These are phyloP conservation scores for Eustalomyia histrio DNA, from an alignment of 2,888 invertebrate species.

Conservation along the genomic window DNA sequence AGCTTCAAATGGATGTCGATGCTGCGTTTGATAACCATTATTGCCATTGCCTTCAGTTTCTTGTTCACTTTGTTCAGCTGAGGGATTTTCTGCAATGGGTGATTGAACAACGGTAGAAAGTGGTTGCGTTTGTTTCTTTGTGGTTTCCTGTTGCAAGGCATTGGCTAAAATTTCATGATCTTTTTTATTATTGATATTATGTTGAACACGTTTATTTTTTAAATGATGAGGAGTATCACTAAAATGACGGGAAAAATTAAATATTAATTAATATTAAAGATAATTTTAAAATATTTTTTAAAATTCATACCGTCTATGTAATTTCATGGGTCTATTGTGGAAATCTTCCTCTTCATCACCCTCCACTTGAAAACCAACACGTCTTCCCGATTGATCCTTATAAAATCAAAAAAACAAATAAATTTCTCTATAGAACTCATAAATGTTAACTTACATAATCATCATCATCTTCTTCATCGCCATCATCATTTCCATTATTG, in stretches of 20 bases:
- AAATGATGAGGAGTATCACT: conserved; percentile 99
- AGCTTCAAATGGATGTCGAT: conserved; percentile 73
- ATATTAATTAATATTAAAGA: conserved; percentile 78
- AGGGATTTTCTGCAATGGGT: conserved; percentile 76
- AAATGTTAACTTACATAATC: conserved; percentile 82
- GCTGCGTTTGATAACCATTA: conserved; percentile 50
- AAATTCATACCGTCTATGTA: conserved; percentile 77
- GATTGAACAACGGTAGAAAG: conserved; percentile 73
- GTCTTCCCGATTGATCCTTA: conserved; percentile 81
- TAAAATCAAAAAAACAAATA: conserved; percentile 7
- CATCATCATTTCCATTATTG: conserved; percentile 81
- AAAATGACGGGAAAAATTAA: conserved; percentile 76
- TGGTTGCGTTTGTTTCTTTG: conserved; percentile 67
- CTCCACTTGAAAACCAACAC: conserved; percentile 84
- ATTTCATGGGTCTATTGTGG: conserved; percentile 78
- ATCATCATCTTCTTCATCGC: conserved; percentile 84
- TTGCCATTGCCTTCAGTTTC: conserved; percentile 46
- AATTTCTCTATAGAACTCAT: background rate
- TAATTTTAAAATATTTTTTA: background rate
- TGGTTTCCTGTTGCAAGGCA: conserved; percentile 76
- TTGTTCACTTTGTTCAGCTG: conserved; percentile 72
- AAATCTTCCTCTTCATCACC: conserved; percentile 78
- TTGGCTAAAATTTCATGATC: conserved; percentile 83
- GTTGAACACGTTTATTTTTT: conserved; percentile 96
- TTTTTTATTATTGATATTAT: conserved; percentile 84